phyloP scores from a whole-genome alignment of 2,113 vertebrate genomes.

The Rhombomys opimus region DNA sequence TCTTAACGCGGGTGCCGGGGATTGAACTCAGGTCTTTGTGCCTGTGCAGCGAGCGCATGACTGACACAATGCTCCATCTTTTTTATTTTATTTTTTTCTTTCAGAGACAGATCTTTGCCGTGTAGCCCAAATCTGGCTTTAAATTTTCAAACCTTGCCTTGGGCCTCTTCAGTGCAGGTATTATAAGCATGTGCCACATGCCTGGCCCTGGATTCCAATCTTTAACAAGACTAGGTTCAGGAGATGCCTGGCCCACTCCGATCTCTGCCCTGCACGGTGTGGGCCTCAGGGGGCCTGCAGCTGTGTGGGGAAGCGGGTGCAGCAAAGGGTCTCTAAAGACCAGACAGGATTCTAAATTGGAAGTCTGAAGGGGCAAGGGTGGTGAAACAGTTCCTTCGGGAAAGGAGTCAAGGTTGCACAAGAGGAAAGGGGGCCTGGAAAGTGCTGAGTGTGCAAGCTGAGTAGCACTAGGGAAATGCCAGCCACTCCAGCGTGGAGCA shows the following conservation, averaged over 20 bases:
- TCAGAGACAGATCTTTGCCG: neutral
- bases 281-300: rapidly evolving
- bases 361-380: neutral
- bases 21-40: neutral
- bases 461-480: neutral
- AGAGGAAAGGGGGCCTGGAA: neutral
- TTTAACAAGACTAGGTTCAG: neutral
- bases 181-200: neutral
- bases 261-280: neutral
- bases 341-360: neutral
- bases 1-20: neutral
- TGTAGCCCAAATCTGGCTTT: neutral
- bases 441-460: neutral
- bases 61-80: neutral
- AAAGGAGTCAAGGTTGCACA: neutral
- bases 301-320: neutral
- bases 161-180: too few species aligned
- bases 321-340: neutral
- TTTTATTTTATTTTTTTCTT: neutral
- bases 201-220: neutral
- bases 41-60: neutral
- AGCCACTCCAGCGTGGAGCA: neutral
- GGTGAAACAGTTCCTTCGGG: neutral
- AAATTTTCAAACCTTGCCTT: neutral
- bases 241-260: neutral